phyloP scores from a whole-genome alignment of 2,888 invertebrate genomes.

The Junonia oenone region DNA sequence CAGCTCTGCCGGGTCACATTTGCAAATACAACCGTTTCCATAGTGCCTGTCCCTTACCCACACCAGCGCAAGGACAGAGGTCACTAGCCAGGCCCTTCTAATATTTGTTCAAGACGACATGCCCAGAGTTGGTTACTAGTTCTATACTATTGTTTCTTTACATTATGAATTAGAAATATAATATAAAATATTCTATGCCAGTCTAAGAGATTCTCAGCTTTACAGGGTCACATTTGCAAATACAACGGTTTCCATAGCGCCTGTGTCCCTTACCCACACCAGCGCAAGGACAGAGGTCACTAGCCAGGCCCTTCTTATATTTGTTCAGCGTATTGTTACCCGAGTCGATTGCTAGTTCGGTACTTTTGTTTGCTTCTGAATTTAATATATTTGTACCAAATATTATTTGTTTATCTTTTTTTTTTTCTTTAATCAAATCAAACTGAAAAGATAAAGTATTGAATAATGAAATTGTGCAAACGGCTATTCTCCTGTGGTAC shows the following conservation, averaged over 20 bases:
- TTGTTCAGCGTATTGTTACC: conserved; percentile 73
- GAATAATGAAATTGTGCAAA: too few relatives aligned
- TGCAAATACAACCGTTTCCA: conserved; percentile 63
- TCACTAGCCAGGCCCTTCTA: conserved; percentile 73
- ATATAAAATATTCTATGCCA: background rate
- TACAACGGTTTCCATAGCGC: conserved; percentile 55
- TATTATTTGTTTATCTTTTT: background rate
- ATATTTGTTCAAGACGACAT: conserved; percentile 77
- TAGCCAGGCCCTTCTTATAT: conserved; percentile 74
- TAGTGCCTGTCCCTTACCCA: conserved; percentile 72
- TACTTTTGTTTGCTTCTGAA: conserved; percentile 16
- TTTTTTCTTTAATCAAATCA: too few relatives aligned
- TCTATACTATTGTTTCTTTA: conserved; percentile 15
- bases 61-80: conserved; percentile 67
- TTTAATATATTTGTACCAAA: conserved; percentile 11
- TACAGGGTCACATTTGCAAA: conserved; percentile 71
- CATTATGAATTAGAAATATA: too few relatives aligned
- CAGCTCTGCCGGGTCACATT: conserved; percentile 58
- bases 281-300: conserved; percentile 69
- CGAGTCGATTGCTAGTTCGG: conserved; percentile 39
- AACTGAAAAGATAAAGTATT: too few relatives aligned
- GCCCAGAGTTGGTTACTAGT: conserved; percentile 44
- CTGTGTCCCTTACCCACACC: conserved; percentile 73
- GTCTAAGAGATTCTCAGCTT: conserved; percentile 35
- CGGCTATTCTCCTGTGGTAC: too few relatives aligned